Percentiles rank a stretch among this genome's conserved stretches.
Evolutionary conservation across 2,113 vertebrate genomes (phyloP).

Genomic region (Rhinopomastus cyanomelas): DNA sequence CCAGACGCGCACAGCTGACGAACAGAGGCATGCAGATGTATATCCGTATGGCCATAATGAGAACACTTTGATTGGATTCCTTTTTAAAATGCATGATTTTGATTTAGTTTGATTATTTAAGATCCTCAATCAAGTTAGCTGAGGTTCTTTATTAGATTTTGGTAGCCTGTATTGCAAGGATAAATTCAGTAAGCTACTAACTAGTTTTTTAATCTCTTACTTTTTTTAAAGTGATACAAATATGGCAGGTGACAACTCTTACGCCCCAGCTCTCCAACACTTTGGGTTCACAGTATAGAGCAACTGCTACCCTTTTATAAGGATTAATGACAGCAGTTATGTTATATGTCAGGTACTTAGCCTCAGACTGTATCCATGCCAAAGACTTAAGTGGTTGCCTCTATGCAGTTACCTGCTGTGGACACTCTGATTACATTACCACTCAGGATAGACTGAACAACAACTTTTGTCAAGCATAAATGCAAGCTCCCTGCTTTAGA

Average conservation of each 20-base stretch:
- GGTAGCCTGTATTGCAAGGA: neutral
- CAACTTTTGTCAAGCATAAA: neutral
- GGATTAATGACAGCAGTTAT: neutral
- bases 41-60: neutral
- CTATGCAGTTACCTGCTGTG: neutral
- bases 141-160: neutral
- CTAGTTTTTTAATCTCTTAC: neutral
- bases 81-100: neutral
- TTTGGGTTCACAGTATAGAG: fast-evolving
- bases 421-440: neutral
- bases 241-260: neutral
- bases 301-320: fast-evolving
- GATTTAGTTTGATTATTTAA: slow-evolving; percentile 2
- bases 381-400: neutral
- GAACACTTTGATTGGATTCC: neutral
- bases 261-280: neutral
- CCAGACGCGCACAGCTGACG: neutral
- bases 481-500: neutral
- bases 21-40: neutral
- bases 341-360: neutral
- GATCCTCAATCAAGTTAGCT: neutral
- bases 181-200: neutral
- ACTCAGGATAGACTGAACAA: neutral
- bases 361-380: neutral
- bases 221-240: neutral